A percentile compares a stretch with the other conserved stretches of the same genome.
Conservation (phyloP, 2,113 vertebrate species). For the Nesoenas mayeri region DNA sequence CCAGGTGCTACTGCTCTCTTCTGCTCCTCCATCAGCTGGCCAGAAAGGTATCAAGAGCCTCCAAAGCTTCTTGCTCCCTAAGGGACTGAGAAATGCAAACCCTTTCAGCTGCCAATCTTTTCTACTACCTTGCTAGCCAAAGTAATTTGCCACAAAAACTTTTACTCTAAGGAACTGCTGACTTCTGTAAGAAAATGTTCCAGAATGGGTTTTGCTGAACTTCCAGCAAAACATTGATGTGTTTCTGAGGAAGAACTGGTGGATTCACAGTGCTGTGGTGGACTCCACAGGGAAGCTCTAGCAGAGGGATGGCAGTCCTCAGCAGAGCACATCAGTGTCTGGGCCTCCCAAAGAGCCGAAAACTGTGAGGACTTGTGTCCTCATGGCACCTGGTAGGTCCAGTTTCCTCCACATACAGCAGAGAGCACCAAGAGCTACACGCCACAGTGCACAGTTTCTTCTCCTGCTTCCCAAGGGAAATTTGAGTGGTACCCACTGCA, state of each 20-base stretch:
- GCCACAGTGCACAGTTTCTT: not conserved
- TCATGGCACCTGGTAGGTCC: not conserved
- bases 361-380: fast-evolving
- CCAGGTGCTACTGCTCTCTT: not conserved
- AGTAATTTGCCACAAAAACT: not conserved
- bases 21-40: not conserved
- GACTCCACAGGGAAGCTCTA: not conserved
- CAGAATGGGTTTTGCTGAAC: not conserved
- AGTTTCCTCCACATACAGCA: not conserved
- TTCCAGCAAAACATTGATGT: not conserved
- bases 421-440: not conserved
- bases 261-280: not conserved
- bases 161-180: not conserved
- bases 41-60: not conserved
- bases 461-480: not conserved
- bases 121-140: not conserved
- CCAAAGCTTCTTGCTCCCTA: not conserved
- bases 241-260: not conserved
- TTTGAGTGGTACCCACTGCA: not conserved
- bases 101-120: not conserved
- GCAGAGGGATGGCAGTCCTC: not conserved
- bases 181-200: not conserved
- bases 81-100: not conserved
- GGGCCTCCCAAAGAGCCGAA: not conserved
- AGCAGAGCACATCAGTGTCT: not conserved